Base-by-base conservation (phyloP, 1,140 invertebrate genomes). In the Drosophila seguyi region DNA sequence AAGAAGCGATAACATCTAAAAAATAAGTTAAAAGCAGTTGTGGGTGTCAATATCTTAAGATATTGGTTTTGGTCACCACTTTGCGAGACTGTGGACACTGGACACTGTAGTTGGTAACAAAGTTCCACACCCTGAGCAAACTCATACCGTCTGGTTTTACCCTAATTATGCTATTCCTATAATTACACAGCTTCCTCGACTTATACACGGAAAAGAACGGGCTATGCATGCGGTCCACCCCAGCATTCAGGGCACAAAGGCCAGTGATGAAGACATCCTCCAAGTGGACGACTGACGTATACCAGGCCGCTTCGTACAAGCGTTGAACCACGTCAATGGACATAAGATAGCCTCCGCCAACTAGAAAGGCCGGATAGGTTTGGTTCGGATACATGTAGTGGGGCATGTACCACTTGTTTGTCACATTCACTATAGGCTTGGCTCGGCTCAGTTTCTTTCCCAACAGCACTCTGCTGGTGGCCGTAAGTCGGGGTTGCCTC, bases 231-330 rank as follows among this genome's bases (percentile, higher is more conserved):
- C 79, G 75, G 8, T 72, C 71, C 5, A 92, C 44, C 8, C 79
- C 59, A 0, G 84, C 71, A 11, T 48, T 69, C 27, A 71, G 63
- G 1, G 90, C 90, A 60, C 85, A 90, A 1, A 92, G 73, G 7
- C 97, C 97, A 8, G 97, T 98, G 18, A 98, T 94, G 90, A 96
- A 98, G 47, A 98, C 95, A 90, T 98, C 97, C 90, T 98, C 97
- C 18, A 97, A 91, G 87, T 97, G 95, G 68, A 97, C 94, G 29
- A 97, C 93, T 7, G 95, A 94, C 14, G 95, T 96, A 41, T 92
- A 91, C 8, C 97, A 90, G 1, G 96, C 95, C n/a, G 95, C 94
- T 16, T 94, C 84, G 87, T 96, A 97, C 8, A 98, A 93, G 67
- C 93, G 95, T n/a, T 83, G 81, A 4, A 95, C 95, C 0, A 96